phyloP scores from a whole-genome alignment of 2,113 vertebrate species.

The Trochalopteron elliotii region DNA sequence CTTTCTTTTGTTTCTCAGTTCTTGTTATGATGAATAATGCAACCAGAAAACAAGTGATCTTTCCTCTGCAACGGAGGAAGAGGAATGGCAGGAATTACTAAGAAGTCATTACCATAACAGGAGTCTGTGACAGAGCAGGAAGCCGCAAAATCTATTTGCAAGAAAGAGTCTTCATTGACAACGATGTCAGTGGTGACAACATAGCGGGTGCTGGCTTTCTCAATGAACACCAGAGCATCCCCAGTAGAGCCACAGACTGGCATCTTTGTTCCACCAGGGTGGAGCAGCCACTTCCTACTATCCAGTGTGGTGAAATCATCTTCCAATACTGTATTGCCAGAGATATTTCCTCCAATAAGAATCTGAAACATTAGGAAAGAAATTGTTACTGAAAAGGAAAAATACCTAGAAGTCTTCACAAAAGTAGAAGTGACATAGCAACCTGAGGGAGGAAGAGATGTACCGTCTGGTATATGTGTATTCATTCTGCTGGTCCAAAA shows the following conservation, averaged over 20 bases:
- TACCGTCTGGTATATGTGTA: neutral
- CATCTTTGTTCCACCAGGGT: conserved; percentile 95
- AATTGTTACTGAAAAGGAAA: neutral
- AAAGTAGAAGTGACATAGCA: neutral
- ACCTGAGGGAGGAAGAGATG: neutral
- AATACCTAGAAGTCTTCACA: neutral
- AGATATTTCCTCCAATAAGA: conserved; percentile 95
- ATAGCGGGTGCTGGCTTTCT: conserved; percentile 96
- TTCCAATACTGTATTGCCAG: conserved; percentile 92
- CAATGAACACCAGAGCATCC: conserved; percentile 95
- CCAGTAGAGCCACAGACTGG: conserved; percentile 94
- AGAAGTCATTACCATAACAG: conserved; percentile 87
- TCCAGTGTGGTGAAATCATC: conserved; percentile 92
- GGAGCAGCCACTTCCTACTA: conserved; percentile 93
- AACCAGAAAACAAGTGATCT: neutral
- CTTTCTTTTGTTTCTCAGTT: neutral
- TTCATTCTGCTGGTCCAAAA: neutral
- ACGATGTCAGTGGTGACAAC: conserved; percentile 94
- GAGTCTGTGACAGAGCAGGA: conserved; percentile 97
- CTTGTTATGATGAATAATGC: neutral
- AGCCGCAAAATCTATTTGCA: conserved; percentile 97
- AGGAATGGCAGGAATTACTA: neutral
- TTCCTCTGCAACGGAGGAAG: neutral
- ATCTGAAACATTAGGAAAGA: conserved; percentile 75
- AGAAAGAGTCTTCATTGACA: conserved; percentile 91